phyloP scores from a whole-genome alignment of 2,888 invertebrate genomes.

The Phania funesta region DNA sequence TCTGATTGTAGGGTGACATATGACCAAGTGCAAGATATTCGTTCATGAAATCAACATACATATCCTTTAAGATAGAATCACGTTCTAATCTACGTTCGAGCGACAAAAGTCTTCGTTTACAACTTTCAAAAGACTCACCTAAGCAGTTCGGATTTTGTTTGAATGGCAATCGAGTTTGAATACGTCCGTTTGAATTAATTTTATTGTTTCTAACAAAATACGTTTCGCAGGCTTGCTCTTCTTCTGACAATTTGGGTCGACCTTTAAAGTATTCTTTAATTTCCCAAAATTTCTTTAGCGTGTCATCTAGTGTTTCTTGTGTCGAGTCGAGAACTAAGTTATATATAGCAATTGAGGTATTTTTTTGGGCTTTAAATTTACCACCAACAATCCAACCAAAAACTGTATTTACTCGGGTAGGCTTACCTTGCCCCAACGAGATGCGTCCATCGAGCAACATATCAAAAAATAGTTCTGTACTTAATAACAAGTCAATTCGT shows the following conservation, averaged over 20 bases:
- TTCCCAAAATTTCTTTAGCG: slow-evolving; percentile 36
- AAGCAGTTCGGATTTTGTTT: too few species aligned
- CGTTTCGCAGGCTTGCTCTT: slow-evolving; percentile 24
- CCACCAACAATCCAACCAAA: slow-evolving; percentile 27
- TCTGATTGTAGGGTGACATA: background rate
- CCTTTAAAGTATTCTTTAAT: slow-evolving; percentile 12
- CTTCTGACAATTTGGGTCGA: background rate
- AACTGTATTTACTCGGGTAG: background rate
- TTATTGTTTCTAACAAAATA: slow-evolving; percentile 1
- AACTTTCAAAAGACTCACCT: too few species aligned
- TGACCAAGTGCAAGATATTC: background rate
- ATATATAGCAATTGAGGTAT: background rate
- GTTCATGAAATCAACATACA: too few species aligned
- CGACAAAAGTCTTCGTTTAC: too few species aligned
- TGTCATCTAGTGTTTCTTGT: background rate
- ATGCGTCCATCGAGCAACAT: background rate
- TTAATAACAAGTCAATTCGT: too few species aligned
- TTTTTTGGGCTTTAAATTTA: background rate
- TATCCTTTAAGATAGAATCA: too few species aligned
- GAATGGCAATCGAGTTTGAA: background rate
- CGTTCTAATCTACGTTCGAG: too few species aligned
- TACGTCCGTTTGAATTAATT: background rate
- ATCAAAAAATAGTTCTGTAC: background rate
- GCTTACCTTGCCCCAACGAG: background rate
- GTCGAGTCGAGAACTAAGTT: background rate